Percentiles rank a stretch among this genome's conserved stretches.
Evolutionary conservation across 2,797 vertebrate genomes (phyloP).

Genomic region (Peromyscus eremicus): DNA sequence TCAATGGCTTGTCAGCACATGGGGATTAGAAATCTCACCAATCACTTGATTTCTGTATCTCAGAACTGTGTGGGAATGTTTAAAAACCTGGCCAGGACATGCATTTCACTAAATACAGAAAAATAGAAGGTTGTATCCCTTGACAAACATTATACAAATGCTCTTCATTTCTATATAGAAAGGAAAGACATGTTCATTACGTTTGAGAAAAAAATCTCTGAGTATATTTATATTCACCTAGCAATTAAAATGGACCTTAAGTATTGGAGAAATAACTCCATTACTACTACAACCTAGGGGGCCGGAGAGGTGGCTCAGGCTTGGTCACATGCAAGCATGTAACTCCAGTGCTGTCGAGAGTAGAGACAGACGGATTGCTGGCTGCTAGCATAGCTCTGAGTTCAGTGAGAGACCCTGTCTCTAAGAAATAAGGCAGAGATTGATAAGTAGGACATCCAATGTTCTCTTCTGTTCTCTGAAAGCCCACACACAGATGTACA

Average conservation of each 20-base stretch:
- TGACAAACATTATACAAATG: background rate
- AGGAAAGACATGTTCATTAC: background rate
- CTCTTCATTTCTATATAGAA: background rate
- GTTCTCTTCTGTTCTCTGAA: background rate
- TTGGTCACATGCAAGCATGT: background rate
- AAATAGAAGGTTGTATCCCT: background rate
- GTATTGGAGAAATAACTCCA: background rate
- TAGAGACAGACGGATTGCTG: background rate
- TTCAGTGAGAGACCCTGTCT: background rate
- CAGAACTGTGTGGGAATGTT: background rate
- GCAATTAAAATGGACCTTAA: background rate
- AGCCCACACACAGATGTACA: background rate
- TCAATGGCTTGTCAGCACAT: background rate
- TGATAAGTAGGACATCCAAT: no score
- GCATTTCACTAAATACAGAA: background rate
- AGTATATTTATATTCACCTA: constrained; percentile 10
- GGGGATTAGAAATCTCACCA: background rate
- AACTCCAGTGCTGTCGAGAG: background rate
- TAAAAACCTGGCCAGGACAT: background rate
- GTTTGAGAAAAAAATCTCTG: background rate
- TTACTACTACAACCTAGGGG: background rate
- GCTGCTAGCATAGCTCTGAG: background rate
- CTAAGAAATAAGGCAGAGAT: background rate
- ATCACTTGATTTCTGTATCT: background rate
- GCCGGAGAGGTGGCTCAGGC: no score